A percentile compares a stretch with the other conserved stretches of the same genome.
phyloP scores from a whole-genome alignment of 2,888 invertebrate genomes.

The Lasioglossum calceatum region DNA sequence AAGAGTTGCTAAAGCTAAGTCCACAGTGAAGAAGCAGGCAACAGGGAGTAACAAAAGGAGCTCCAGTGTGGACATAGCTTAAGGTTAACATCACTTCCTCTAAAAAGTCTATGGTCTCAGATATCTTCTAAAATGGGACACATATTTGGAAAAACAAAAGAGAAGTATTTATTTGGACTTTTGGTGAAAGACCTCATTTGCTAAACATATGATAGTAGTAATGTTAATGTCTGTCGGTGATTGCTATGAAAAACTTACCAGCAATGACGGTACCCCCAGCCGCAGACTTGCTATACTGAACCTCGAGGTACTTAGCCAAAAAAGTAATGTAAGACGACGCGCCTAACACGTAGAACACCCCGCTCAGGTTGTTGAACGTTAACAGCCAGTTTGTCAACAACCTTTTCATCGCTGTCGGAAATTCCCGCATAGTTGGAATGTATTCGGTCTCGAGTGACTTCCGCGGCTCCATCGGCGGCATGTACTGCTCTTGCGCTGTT shows the following conservation, averaged over 20 bases:
- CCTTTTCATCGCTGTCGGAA: constrained; percentile 86
- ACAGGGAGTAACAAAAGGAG: too few species aligned
- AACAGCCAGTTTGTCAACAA: constrained; percentile 88
- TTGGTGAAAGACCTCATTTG: neutral
- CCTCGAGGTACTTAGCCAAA: constrained; percentile 91
- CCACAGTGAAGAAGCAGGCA: too few species aligned
- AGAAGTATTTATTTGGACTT: neutral
- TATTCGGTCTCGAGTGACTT: constrained; percentile 65
- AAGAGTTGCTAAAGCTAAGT: neutral
- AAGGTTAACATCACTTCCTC: too few species aligned
- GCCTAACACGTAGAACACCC: constrained; percentile 88
- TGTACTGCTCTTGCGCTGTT: constrained; percentile 60
- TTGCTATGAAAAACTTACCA: constrained; percentile 83
- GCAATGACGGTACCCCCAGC: constrained; percentile 88
- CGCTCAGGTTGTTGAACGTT: constrained; percentile 88
- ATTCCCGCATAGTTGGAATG: constrained; percentile 84
- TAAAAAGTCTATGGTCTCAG: too few species aligned
- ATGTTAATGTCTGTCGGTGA: neutral
- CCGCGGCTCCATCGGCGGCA: constrained; percentile 51
- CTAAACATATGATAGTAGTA: neutral
- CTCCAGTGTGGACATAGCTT: too few species aligned
- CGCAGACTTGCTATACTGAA: constrained; percentile 89
- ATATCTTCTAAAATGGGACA: neutral
- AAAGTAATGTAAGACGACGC: constrained; percentile 89
- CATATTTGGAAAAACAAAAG: neutral